phyloP scores from a whole-genome alignment of 1,140 invertebrate species.

The Aphelenchoides fujianensis region DNA sequence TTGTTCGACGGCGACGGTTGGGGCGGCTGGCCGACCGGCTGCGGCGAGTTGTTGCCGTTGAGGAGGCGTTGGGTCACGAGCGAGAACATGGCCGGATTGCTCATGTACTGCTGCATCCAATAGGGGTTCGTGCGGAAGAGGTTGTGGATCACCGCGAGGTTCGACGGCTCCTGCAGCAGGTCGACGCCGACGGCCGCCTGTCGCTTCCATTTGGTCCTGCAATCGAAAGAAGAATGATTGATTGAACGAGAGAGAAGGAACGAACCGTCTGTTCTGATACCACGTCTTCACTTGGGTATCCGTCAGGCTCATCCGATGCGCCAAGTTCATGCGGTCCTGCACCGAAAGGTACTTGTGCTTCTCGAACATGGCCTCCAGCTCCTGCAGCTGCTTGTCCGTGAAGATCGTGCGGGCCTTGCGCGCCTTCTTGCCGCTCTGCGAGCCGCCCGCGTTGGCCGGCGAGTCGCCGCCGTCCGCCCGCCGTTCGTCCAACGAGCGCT shows the following conservation, averaged over 20 bases:
- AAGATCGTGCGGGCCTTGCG: conserved; percentile 95
- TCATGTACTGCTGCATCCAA: conserved; percentile 67
- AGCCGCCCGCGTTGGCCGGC: too few species aligned
- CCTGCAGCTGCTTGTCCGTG: conserved; percentile 86
- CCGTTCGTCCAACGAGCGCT: conserved; percentile 14
- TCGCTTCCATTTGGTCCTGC: conserved; percentile 99
- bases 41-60: not conserved
- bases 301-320: conserved; percentile 86
- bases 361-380: conserved; percentile 94
- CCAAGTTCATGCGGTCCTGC: conserved; percentile 95
- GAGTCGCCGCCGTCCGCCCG: not conserved
- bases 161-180: conserved; percentile 88
- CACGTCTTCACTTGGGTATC: conserved; percentile 99
- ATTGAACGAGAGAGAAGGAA: too few species aligned
- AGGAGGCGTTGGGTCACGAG: conserved; percentile 1
- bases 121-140: conserved; percentile 76
- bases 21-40: not conserved
- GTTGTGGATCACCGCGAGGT: conserved; percentile 90
- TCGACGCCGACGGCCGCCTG: conserved; percentile 95
- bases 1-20: not conserved
- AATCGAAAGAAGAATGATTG: too few species aligned
- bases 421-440: conserved; percentile 89
- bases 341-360: conserved; percentile 96
- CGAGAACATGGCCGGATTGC: conserved; percentile 2
- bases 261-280: conserved; percentile 98